Evolutionary conservation across 2,113 vertebrate genomes (phyloP).

Genomic region (Oplegnathus fasciatus): DNA sequence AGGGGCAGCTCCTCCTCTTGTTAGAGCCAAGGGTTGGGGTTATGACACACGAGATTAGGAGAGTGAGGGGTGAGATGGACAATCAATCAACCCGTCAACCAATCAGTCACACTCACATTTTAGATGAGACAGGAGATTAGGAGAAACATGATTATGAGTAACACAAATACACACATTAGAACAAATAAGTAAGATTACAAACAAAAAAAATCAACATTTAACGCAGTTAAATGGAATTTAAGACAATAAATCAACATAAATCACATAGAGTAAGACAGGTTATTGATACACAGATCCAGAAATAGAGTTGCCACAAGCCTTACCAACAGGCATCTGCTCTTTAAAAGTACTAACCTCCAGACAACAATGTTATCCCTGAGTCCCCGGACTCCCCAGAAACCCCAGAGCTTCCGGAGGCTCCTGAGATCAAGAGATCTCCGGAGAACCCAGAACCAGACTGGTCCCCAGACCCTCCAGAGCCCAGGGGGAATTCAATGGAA

Average conservation of each 20-base stretch:
- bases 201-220: conserved; percentile 70
- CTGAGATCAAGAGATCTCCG: conserved; percentile 69
- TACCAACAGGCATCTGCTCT: conserved; percentile 18
- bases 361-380: conserved; percentile 73
- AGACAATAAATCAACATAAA: conserved; percentile 43
- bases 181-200: conserved; percentile 34
- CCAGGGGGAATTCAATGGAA: conserved; percentile 54
- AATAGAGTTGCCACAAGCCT: conserved; percentile 1
- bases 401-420: conserved; percentile 72
- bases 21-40: conserved; percentile 80
- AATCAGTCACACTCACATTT: conserved; percentile 52
- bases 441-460: conserved; percentile 72
- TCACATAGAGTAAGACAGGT: conserved; percentile 33
- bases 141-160: conserved; percentile 40
- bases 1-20: conserved; percentile 82
- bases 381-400: conserved; percentile 72
- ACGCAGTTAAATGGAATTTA: conserved; percentile 78
- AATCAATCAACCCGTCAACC: conserved; percentile 60
- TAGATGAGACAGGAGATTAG: conserved; percentile 52
- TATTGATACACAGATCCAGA: conserved; percentile 3
- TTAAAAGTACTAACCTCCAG: conserved; percentile 83
- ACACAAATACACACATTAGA: conserved; percentile 34
- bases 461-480: conserved; percentile 75
- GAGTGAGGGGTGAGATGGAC: conserved; percentile 51
- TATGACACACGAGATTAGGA: conserved; percentile 72